phyloP scores from a whole-genome alignment of 2,113 vertebrate species.

The Haemorhous mexicanus region DNA sequence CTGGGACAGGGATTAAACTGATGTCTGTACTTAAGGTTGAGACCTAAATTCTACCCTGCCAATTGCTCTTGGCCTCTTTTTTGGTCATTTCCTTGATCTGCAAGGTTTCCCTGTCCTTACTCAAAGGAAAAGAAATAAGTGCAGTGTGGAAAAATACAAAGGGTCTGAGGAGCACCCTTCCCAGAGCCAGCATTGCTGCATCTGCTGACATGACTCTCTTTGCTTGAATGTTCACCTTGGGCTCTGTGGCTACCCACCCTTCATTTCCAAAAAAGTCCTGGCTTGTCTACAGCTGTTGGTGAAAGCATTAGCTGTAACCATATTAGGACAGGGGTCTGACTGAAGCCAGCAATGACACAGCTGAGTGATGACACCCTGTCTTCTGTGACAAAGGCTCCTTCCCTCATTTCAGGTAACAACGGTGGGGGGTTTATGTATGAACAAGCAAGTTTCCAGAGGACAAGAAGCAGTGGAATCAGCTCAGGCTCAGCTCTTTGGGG shows the following conservation, averaged over 20 bases:
- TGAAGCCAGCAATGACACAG: background rate
- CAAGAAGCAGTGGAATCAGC: background rate
- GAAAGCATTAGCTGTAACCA: background rate
- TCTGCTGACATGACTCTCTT: background rate
- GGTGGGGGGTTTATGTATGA: background rate
- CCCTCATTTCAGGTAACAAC: background rate
- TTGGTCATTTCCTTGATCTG: background rate
- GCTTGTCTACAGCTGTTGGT: background rate
- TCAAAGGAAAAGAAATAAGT: background rate
- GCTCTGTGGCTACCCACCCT: background rate
- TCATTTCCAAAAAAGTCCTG: background rate
- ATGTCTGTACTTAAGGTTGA: background rate
- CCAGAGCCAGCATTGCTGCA: background rate
- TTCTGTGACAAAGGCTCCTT: background rate
- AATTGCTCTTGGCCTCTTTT: background rate
- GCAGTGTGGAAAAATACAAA: background rate
- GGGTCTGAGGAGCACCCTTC: background rate
- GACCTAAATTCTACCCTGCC: background rate
- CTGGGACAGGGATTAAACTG: background rate
- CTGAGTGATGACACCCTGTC: background rate
- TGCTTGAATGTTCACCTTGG: background rate
- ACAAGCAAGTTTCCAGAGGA: constrained; percentile 2
- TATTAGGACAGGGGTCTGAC: background rate
- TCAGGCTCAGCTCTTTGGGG: background rate
- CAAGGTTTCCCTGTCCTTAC: background rate